Percentiles rank a stretch among this genome's conserved stretches.
Evolutionary conservation across 2,797 vertebrate genomes (phyloP).

Genomic region (Champsocephalus gunnari): DNA sequence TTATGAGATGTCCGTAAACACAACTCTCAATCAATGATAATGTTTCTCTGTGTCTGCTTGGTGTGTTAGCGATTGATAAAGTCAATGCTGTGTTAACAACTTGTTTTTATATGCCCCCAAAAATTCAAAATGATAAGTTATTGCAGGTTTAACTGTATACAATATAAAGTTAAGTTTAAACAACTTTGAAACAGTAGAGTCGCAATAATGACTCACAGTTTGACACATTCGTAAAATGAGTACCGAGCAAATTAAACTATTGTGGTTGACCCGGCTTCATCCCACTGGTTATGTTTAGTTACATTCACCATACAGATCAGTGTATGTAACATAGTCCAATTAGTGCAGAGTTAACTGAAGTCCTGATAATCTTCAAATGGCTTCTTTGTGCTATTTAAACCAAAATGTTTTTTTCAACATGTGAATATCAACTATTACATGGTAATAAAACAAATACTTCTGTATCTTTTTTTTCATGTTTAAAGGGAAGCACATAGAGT

Average conservation of each 20-base stretch:
- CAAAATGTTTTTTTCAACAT: not conserved
- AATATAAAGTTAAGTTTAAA: not conserved
- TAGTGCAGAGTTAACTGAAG: no score
- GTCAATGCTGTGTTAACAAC: not conserved
- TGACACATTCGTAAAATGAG: constrained; percentile 7
- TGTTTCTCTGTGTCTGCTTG: not conserved
- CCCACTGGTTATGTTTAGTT: not conserved
- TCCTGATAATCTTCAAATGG: constrained; percentile 2
- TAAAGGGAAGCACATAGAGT: constrained; percentile 1
- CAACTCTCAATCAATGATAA: not conserved
- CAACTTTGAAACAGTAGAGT: not conserved
- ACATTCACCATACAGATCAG: no score
- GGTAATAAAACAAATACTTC: not conserved
- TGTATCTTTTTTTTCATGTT: not conserved
- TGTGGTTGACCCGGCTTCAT: not conserved
- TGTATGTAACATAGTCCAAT: no score
- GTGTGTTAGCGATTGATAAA: not conserved
- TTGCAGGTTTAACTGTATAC: not conserved
- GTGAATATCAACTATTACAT: not conserved
- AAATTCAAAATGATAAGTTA: not conserved
- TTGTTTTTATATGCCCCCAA: not conserved
- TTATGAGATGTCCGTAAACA: not conserved
- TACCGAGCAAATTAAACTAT: not conserved
- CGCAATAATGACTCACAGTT: not conserved
- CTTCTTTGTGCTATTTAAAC: not conserved